These are phyloP conservation scores for Anser brachyrhynchus DNA, from an alignment of 2,113 vertebrate species.

Conservation along the genomic window DNA sequence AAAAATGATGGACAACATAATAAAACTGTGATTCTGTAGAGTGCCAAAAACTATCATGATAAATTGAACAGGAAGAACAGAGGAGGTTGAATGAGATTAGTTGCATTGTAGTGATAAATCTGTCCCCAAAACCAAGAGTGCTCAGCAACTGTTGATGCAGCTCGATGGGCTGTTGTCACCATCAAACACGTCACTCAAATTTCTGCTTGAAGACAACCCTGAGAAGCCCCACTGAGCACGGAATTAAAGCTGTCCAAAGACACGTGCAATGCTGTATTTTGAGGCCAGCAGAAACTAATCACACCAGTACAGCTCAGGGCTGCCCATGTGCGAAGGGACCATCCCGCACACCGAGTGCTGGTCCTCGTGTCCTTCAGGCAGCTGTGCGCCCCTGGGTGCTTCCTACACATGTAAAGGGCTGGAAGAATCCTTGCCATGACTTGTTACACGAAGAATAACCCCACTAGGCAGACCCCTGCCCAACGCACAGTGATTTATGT, in stretches of 20 bases:
- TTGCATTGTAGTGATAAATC: not conserved
- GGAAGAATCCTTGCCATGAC: not conserved
- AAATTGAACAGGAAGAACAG: not conserved
- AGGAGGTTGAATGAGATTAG: not conserved
- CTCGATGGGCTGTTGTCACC: not conserved
- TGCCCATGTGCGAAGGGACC: not conserved
- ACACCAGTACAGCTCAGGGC: not conserved
- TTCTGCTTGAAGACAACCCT: not conserved
- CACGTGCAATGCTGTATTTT: not conserved
- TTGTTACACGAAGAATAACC: not conserved
- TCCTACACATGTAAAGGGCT: not conserved
- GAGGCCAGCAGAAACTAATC: not conserved
- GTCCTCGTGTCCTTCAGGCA: not conserved
- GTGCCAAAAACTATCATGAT: not conserved
- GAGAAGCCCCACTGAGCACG: not conserved
- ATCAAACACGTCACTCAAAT: not conserved
- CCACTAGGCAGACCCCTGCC: no score
- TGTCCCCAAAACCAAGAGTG: not conserved
- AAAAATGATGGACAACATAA: conserved; percentile 9
- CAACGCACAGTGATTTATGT: no score
- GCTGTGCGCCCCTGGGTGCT: not conserved
- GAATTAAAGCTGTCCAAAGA: not conserved
- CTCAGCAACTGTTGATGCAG: not conserved
- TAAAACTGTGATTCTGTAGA: not conserved
- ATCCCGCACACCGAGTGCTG: no score